Percentiles rank a stretch among this genome's conserved stretches.
These are phyloP conservation scores for Hoplias malabaricus DNA, from an alignment of 2,113 vertebrate genomes.

Conservation along the genomic window DNA sequence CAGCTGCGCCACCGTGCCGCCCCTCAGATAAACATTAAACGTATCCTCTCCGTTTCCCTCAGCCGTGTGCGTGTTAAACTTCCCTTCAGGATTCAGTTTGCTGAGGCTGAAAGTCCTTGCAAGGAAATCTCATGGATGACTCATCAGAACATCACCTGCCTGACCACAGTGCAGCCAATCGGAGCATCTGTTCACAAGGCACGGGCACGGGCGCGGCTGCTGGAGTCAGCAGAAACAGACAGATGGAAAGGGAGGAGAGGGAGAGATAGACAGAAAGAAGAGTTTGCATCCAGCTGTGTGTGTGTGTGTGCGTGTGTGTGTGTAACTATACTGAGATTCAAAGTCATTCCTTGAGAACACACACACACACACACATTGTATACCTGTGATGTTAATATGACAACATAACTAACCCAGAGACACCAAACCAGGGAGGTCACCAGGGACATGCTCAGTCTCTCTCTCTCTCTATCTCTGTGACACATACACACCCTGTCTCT, in stretches of 20 bases:
- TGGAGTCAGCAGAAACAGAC: conserved; percentile 30
- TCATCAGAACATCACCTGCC: neutral
- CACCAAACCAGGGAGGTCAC: conserved; percentile 5
- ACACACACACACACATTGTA: conserved; percentile 21
- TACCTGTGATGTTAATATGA: no score
- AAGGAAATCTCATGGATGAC: conserved; percentile 14
- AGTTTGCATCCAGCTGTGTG: neutral
- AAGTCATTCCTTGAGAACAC: neutral
- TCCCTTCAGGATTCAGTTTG: neutral
- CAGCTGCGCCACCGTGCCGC: no score
- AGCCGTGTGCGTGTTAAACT: neutral
- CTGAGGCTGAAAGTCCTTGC: neutral
- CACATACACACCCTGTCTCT: neutral
- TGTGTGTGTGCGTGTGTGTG: neutral
- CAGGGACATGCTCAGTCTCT: no score
- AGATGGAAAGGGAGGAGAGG: neutral
- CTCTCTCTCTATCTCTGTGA: no score
- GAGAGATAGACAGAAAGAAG: neutral
- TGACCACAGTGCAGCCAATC: conserved; percentile 1
- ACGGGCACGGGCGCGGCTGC: neutral
- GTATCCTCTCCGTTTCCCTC: no score
- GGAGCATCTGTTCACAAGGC: conserved; percentile 13
- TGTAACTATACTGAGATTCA: neutral
- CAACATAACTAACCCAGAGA: no score
- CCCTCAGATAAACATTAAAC: no score